Evolutionary conservation across 2,888 invertebrate genomes (phyloP).

Genomic region (Cryptus viduatorius): DNA sequence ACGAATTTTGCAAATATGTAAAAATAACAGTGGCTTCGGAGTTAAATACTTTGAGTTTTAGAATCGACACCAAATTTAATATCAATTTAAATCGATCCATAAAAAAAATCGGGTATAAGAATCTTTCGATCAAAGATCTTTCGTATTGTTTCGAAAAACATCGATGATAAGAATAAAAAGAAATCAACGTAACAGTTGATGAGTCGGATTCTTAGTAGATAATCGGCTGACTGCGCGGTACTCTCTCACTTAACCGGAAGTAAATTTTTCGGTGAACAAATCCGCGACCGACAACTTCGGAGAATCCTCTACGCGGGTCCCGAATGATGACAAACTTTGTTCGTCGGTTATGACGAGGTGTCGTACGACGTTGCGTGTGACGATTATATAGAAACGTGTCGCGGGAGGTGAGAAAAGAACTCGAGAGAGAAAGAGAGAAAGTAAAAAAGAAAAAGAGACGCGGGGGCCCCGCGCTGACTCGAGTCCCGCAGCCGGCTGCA

Average conservation of each 20-base stretch:
- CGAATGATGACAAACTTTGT: slow-evolving; percentile 54
- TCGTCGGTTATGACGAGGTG: slow-evolving; percentile 59
- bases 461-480: slow-evolving; percentile 10
- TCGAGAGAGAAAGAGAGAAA: slow-evolving; percentile 30
- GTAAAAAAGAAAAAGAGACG: neutral
- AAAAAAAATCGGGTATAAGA: neutral
- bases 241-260: slow-evolving; percentile 51
- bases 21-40: neutral
- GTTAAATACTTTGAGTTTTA: neutral
- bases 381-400: slow-evolving; percentile 34
- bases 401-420: slow-evolving; percentile 56
- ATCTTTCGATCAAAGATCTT: neutral
- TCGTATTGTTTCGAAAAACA: neutral
- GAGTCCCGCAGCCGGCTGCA: slow-evolving; percentile 60
- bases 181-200: neutral
- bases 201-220: slow-evolving; percentile 50
- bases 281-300: slow-evolving; percentile 51
- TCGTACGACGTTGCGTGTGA: slow-evolving; percentile 41
- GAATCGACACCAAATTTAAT: too few species aligned
- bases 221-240: neutral
- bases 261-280: slow-evolving; percentile 63
- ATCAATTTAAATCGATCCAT: neutral
- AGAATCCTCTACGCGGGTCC: slow-evolving; percentile 35
- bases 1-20: neutral
- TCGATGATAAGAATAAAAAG: neutral